Evolutionary conservation across 2,113 vertebrate species (phyloP).

Genomic region (Tetrao urogallus): DNA sequence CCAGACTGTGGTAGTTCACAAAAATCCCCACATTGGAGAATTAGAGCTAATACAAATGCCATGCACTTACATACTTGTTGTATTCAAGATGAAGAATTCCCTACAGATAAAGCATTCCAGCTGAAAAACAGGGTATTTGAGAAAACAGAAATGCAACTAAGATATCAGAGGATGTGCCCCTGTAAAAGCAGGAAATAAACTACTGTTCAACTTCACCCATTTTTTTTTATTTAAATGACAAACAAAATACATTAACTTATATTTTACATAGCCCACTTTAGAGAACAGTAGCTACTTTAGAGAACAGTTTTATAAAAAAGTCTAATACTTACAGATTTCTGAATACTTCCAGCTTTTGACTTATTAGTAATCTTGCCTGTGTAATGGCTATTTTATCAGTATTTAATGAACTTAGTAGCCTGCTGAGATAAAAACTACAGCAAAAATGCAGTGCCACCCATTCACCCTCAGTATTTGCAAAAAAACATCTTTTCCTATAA

Average conservation of each 20-base stretch:
- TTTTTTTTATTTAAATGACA: background rate
- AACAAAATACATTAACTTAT: background rate
- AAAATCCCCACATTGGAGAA: background rate
- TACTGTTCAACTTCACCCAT: background rate
- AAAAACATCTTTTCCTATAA: background rate
- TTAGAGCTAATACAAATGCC: background rate
- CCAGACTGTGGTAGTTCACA: background rate
- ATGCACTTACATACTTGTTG: background rate
- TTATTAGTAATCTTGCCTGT: background rate
- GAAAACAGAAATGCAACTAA: background rate
- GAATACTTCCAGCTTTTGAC: slow-evolving; percentile 1
- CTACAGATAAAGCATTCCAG: background rate
- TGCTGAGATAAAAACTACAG: background rate
- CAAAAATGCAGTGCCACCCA: background rate
- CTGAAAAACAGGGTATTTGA: background rate
- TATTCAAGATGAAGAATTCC: background rate
- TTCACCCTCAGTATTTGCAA: slow-evolving; percentile 8
- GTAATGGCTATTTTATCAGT: background rate
- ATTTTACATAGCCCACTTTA: background rate
- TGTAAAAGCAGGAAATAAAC: background rate
- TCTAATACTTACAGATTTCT: background rate
- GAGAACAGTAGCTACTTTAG: background rate
- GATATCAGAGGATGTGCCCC: background rate
- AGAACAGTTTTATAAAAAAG: background rate
- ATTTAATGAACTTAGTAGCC: background rate